Percentiles rank a stretch among this genome's conserved stretches.
These are phyloP conservation scores for Hypolimnas misippus DNA, from an alignment of 2,888 invertebrate genomes.

Conservation along the genomic window DNA sequence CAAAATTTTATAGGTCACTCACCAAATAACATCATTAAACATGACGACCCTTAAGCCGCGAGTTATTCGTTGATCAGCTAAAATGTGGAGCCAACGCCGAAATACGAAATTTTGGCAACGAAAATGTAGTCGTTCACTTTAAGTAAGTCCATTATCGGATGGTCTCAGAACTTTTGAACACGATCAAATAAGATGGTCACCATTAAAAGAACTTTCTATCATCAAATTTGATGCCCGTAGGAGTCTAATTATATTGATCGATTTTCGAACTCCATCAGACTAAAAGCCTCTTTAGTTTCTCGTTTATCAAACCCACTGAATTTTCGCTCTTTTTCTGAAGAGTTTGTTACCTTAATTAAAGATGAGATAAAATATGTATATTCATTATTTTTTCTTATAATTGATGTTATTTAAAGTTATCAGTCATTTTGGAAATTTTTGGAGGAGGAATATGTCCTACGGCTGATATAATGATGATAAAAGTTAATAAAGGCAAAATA, in stretches of 20 bases:
- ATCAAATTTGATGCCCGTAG: conserved; percentile 7
- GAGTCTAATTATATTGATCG: conserved; percentile 6
- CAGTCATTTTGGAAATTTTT: no score
- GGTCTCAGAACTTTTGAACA: conserved; percentile 33
- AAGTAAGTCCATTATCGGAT: conserved; percentile 38
- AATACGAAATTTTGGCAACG: conserved; percentile 56
- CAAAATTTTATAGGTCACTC: conserved; percentile 1
- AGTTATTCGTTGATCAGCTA: conserved; percentile 23
- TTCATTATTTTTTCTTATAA: not conserved
- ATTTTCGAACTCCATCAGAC: conserved; percentile 7
- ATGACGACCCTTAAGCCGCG: conserved; percentile 13
- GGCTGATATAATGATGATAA: no score
- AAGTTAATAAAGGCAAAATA: no score
- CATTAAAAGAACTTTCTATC: conserved; percentile 28
- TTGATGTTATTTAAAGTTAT: not conserved
- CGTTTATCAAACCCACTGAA: not conserved
- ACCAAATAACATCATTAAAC: conserved; percentile 20
- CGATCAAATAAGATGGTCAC: conserved; percentile 32
- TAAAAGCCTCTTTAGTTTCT: conserved; percentile 10
- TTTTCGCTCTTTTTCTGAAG: conserved; percentile 2
- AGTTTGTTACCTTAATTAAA: conserved; percentile 9
- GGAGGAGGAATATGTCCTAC: no score
- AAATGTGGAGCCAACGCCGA: conserved; percentile 52
- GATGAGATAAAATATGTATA: not conserved
- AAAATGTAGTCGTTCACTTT: conserved; percentile 44